Conservation (phyloP, 1,140 invertebrate genomes). For the Temnothorax curvispinosus region DNA sequence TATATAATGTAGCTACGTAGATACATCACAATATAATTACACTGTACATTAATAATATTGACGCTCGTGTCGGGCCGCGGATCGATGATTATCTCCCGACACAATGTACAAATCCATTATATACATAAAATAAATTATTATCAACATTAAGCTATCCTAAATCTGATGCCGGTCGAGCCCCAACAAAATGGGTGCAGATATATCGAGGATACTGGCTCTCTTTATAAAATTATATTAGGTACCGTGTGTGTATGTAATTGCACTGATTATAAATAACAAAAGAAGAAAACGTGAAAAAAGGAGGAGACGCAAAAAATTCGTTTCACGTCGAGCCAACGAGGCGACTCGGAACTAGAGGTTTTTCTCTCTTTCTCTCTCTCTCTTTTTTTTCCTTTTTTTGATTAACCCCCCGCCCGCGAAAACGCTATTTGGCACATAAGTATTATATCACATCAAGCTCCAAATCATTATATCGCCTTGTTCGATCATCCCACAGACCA, state of each 20-base stretch:
- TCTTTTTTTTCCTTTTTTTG: constrained; percentile 19
- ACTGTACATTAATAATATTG: constrained; percentile 85
- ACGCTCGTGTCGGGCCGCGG: constrained; percentile 73
- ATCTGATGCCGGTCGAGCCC: constrained; percentile 70
- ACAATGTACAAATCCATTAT: constrained; percentile 84
- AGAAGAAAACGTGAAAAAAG: constrained; percentile 64
- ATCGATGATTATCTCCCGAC: constrained; percentile 71
- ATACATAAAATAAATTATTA: constrained; percentile 86
- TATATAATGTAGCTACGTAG: constrained; percentile 82
- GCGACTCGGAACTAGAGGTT: constrained; percentile 73
- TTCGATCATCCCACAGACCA: constrained; percentile 50
- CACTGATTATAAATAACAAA: constrained; percentile 82
- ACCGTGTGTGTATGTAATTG: constrained; percentile 83
- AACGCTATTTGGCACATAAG: constrained; percentile 84
- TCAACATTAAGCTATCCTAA: constrained; percentile 84
- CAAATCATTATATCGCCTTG: constrained; percentile 61
- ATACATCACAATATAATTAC: constrained; percentile 86
- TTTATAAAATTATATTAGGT: constrained; percentile 85
- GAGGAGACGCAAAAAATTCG: constrained; percentile 70
- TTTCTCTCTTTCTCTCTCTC: not conserved
- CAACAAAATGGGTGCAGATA: constrained; percentile 69
- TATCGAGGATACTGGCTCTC: constrained; percentile 83
- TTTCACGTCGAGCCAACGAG: constrained; percentile 78
- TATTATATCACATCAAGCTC: constrained; percentile 83
- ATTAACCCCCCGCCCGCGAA: constrained; percentile 73